Evolutionary conservation across 2,113 vertebrate genomes (phyloP).

Genomic region (Ptyas mucosa): DNA sequence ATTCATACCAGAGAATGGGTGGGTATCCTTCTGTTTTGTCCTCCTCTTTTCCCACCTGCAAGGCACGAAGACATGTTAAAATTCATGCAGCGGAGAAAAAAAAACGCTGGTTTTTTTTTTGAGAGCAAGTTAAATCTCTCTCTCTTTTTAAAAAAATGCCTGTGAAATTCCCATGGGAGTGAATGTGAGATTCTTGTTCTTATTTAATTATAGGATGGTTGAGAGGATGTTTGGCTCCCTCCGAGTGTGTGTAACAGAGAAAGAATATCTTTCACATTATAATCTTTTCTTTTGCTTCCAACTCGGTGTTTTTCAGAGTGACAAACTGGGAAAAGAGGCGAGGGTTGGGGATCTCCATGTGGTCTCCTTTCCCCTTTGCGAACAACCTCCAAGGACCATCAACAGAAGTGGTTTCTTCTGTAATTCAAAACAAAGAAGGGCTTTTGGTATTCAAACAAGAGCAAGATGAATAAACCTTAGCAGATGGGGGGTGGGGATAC

Average conservation of each 20-base stretch:
- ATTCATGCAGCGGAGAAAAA: background rate
- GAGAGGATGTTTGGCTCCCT: background rate
- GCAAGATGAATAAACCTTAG: background rate
- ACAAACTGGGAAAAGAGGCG: background rate
- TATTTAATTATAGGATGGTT: background rate
- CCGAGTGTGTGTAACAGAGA: background rate
- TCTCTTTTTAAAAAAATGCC: background rate
- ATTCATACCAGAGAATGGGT: background rate
- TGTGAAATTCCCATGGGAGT: background rate
- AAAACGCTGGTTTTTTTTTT: background rate
- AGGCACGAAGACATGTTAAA: background rate
- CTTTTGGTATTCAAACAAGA: background rate
- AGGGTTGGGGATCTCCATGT: background rate
- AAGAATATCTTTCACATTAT: background rate
- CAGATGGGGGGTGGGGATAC: background rate
- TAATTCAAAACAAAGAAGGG: background rate
- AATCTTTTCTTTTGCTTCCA: background rate
- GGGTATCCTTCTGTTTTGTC: background rate
- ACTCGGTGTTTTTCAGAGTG: background rate
- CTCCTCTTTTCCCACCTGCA: background rate
- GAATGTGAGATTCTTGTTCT: background rate
- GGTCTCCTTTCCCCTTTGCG: background rate
- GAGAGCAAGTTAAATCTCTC: background rate
- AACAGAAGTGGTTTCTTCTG: background rate
- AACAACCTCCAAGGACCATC: background rate